These are phyloP conservation scores for Sceloporus undulatus DNA, from an alignment of 2,113 vertebrate species.

Conservation along the genomic window DNA sequence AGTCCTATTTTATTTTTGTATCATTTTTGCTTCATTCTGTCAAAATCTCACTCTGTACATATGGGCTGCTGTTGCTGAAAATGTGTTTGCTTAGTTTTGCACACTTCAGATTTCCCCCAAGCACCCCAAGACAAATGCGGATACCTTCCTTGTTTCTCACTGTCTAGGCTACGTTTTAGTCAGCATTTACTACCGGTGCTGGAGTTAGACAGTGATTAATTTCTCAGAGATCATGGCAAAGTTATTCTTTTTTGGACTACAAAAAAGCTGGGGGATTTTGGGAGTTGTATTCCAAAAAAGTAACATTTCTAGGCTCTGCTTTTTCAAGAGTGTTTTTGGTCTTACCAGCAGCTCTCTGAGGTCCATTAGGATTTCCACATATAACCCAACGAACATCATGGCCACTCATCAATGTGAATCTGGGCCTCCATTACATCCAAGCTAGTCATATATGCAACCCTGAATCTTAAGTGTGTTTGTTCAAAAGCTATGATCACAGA, in stretches of 20 bases:
- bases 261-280: too few species aligned
- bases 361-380: background rate
- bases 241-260: too few species aligned
- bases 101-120: too few species aligned
- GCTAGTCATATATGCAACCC: background rate
- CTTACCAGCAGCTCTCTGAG: background rate
- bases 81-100: too few species aligned
- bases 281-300: too few species aligned
- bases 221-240: background rate
- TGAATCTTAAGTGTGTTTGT: background rate
- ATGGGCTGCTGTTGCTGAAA: background rate
- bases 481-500: background rate
- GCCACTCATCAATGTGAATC: background rate
- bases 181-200: background rate
- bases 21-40: background rate
- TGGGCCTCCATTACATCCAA: background rate
- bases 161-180: background rate
- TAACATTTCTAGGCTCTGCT: too few species aligned
- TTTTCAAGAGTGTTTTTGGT: background rate
- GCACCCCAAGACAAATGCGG: too few species aligned
- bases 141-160: background rate
- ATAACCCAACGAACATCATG: background rate
- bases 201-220: background rate
- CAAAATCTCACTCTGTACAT: background rate
- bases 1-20: background rate